phyloP scores from a whole-genome alignment of 2,888 invertebrate genomes.

The Bimastos eiseni region DNA sequence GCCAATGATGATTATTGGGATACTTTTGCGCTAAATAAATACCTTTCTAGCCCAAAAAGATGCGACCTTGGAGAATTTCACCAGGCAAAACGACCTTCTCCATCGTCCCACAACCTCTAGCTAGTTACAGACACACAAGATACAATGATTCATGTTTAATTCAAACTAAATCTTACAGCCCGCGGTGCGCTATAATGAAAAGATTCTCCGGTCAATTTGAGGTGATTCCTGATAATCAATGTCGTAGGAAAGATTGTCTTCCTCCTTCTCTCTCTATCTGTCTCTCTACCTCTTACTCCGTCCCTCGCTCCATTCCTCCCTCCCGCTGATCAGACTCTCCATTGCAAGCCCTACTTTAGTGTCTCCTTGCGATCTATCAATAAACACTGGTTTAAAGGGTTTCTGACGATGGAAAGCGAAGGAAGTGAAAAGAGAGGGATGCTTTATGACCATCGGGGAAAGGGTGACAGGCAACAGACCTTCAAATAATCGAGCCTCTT shows the following conservation, averaged over 20 bases:
- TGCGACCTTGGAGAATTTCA: too few species aligned
- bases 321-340: background rate
- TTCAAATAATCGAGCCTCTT: background rate
- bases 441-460: background rate
- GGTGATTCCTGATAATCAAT: background rate
- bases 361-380: background rate
- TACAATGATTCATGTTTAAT: too few species aligned
- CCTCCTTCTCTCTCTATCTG: background rate
- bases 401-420: background rate
- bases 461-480: background rate
- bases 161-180: background rate
- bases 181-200: background rate
- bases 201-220: background rate
- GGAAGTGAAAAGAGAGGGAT: constrained; percentile 5
- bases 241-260: background rate
- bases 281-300: background rate
- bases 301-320: background rate
- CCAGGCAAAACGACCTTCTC: too few species aligned
- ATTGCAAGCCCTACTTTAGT: background rate
- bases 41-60: too few species aligned
- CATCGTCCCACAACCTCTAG: background rate
- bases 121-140: background rate
- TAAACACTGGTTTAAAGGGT: background rate
- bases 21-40: too few species aligned
- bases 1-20: too few species aligned